Percentiles rank a stretch among this genome's conserved stretches.
These are phyloP conservation scores for Dicrostonyx torquatus DNA, from an alignment of 2,797 vertebrate genomes.

Conservation along the genomic window DNA sequence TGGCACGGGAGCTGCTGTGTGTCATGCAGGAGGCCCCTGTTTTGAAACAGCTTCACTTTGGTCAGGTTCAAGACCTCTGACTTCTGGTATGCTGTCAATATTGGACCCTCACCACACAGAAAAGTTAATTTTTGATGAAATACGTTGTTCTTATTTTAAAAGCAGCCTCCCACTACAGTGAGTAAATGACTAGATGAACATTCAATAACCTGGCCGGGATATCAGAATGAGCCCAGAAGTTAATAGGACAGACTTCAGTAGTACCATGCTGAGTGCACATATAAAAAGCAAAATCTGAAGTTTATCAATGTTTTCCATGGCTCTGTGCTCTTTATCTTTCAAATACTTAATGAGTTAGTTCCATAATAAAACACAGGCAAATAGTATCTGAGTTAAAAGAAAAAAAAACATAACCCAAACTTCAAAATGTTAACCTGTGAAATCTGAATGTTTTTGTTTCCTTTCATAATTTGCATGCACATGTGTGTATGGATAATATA, in stretches of 20 bases:
- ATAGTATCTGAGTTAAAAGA: neutral
- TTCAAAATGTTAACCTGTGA: conserved; percentile 1
- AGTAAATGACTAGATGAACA: neutral
- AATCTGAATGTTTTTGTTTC: neutral
- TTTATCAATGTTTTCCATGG: neutral
- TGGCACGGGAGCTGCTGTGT: neutral
- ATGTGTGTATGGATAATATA: neutral
- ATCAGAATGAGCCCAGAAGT: neutral
- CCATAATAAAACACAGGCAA: neutral
- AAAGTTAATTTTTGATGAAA: conserved; percentile 46
- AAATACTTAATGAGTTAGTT: neutral
- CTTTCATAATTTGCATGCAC: neutral
- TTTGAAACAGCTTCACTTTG: neutral
- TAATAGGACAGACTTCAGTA: neutral
- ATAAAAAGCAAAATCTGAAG: neutral
- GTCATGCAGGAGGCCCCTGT: neutral
- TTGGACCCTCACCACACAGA: neutral
- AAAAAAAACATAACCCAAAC: neutral
- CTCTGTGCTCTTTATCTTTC: neutral
- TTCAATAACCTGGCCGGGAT: neutral
- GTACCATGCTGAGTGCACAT: neutral
- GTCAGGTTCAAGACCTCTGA: neutral
- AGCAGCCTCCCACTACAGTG: neutral
- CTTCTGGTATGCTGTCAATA: neutral
- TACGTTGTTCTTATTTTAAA: neutral